Base-by-base conservation (phyloP, 2,797 vertebrate species). In the Nyctalus aviator region DNA sequence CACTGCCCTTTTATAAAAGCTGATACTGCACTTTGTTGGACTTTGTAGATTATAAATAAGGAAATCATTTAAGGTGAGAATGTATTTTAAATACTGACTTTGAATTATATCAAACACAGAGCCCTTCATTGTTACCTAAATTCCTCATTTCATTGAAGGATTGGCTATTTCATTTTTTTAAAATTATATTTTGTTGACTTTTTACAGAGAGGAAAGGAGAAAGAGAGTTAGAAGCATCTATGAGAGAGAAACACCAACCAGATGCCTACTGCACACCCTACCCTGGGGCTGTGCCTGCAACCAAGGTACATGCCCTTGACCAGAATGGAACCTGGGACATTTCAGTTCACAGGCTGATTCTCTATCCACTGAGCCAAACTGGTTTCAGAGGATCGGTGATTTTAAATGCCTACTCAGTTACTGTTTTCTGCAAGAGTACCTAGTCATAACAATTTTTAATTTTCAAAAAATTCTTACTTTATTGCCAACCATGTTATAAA, bases 121-220 rank as follows among this genome's bases (percentile, higher is more conserved):
- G 12, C 15, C 8, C 27, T 46, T 62, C 27, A 82, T 3, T 69
- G 1, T 82, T 91, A 88, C 27, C 17, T 37, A 75, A 53, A 50
- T 77, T 89, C 50, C 30, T 86, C 48, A 79, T 95, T 92, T 64
- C 32, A n/a, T 27, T 35, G 12, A 88, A 85, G 2, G 41, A 32
- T 21, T 87, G 10, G 5, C 75, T 25, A 44, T 44, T 44, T 44
- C 69, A 41, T 6, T 41, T 41, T 41, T 41, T 41, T 41, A 1
- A 7, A 41, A 41, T 41, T 41, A 41, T 41, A 41, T 41, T 41
- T 41, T 41, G 37, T 41, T 41, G 37, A 41, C 37, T 41, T 41
- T 41, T 41, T 41, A 41, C 37, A 41, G 37, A 41, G 6, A 41
- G 6, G 37, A 41, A 41, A 41, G 37, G 37, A 41, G 37, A 41